Evolutionary conservation across 2,113 vertebrate genomes (phyloP).

Genomic region (Mesoclemmys tuberculata): DNA sequence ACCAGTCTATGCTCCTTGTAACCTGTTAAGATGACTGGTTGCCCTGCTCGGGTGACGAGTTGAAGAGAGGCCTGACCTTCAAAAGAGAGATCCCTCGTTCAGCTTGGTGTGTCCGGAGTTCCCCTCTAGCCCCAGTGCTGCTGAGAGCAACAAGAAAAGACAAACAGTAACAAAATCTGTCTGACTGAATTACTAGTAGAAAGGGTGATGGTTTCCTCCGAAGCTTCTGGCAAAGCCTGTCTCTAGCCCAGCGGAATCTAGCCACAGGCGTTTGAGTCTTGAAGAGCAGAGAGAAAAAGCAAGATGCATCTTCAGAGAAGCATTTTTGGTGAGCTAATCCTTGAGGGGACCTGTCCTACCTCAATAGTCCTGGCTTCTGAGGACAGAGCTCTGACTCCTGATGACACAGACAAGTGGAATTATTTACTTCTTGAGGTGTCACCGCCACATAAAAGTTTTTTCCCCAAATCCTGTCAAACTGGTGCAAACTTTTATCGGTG

Average conservation of each 20-base stretch:
- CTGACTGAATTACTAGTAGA: fast-evolving
- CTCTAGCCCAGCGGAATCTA: neutral
- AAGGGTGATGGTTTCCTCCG: neutral
- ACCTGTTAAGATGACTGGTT: fast-evolving
- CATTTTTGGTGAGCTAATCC: neutral
- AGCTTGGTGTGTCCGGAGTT: too few species aligned
- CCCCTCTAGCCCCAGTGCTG: neutral
- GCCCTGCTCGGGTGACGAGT: fast-evolving
- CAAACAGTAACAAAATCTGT: neutral
- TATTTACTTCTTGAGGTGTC: neutral
- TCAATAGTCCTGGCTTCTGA: neutral
- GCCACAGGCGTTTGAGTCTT: fast-evolving
- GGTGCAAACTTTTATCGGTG: neutral
- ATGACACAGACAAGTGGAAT: neutral
- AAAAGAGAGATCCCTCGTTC: neutral
- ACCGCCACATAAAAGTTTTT: neutral
- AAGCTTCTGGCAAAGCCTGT: neutral
- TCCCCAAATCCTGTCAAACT: neutral
- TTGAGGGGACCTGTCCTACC: fast-evolving
- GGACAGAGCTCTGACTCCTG: neutral
- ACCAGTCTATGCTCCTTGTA: fast-evolving
- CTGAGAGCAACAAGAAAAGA: neutral
- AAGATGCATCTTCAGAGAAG: neutral
- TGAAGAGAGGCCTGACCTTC: neutral
- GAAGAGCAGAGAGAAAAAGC: neutral